A percentile compares a stretch with the other conserved stretches of the same genome.
Conservation (phyloP, 2,888 invertebrate genomes). For the Acronicta leporina region DNA sequence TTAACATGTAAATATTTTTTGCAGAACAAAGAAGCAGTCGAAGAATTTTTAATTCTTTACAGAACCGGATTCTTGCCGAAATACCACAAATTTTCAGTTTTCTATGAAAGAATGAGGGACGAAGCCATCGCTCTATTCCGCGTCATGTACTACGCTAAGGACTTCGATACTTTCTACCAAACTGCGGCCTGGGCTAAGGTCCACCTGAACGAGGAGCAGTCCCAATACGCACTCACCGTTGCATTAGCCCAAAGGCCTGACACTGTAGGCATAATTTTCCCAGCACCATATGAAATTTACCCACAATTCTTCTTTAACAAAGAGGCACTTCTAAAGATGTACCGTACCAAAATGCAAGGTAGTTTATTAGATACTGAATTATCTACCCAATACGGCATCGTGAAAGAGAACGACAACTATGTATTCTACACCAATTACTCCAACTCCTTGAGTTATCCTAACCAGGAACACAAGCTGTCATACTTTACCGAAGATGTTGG, state of each 20-base stretch:
- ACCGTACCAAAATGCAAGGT: constrained; percentile 79
- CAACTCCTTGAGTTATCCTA: constrained; percentile 82
- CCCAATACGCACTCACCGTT: constrained; percentile 90
- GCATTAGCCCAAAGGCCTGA: constrained; percentile 90
- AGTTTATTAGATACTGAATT: constrained; percentile 68
- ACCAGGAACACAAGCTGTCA: constrained; percentile 89
- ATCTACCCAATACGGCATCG: constrained; percentile 75
- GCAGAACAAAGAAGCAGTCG: constrained; percentile 81
- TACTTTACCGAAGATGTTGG: constrained; percentile 93
- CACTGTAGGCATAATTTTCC: constrained; percentile 88
- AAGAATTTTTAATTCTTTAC: constrained; percentile 78
- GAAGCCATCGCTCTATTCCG: constrained; percentile 88
- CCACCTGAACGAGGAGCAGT: constrained; percentile 90
- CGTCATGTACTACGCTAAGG: constrained; percentile 89
- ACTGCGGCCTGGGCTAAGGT: constrained; percentile 89
- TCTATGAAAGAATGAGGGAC: constrained; percentile 76
- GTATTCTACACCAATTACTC: constrained; percentile 90
- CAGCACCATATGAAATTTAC: constrained; percentile 91
- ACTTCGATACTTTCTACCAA: constrained; percentile 90
- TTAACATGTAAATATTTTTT: constrained; percentile 22
- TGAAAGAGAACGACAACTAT: constrained; percentile 76
- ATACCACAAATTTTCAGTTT: constrained; percentile 86
- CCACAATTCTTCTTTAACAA: constrained; percentile 91
- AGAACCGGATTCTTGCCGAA: constrained; percentile 84
- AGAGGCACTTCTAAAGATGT: constrained; percentile 84